Conservation (phyloP, 1,140 invertebrate species). For the Cotesia typhae region DNA sequence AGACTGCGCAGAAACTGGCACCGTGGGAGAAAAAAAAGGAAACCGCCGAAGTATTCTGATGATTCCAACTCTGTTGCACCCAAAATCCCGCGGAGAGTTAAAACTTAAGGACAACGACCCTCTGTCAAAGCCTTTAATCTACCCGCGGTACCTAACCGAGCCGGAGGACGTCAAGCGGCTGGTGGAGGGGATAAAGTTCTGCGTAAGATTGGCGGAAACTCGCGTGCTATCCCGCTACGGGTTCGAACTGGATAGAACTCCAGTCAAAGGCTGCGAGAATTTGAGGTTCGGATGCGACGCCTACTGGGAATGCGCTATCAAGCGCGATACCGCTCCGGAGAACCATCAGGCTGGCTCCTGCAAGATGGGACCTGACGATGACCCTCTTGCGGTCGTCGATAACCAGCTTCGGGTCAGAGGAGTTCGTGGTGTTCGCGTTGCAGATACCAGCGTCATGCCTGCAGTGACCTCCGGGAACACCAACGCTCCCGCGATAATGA, state of each 20-base stretch:
- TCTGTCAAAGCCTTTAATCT: slow-evolving; percentile 79
- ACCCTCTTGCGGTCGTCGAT: slow-evolving; percentile 77
- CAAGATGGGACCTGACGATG: slow-evolving; percentile 78
- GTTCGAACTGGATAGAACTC: slow-evolving; percentile 75
- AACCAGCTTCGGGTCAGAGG: slow-evolving; percentile 76
- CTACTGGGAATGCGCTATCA: slow-evolving; percentile 83
- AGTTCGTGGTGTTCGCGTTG: slow-evolving; percentile 75
- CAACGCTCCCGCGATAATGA: slow-evolving; percentile 84
- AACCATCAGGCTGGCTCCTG: slow-evolving; percentile 87
- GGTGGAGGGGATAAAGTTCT: slow-evolving; percentile 80
- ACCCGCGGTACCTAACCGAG: slow-evolving; percentile 83
- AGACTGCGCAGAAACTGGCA: slow-evolving; percentile 83
- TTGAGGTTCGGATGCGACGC: slow-evolving; percentile 77
- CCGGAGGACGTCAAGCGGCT: slow-evolving; percentile 78
- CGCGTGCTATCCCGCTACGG: slow-evolving; percentile 74
- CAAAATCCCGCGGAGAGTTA: slow-evolving; percentile 82
- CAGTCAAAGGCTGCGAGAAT: slow-evolving; percentile 76
- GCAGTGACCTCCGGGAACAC: slow-evolving; percentile 80
- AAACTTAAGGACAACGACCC: slow-evolving; percentile 81
- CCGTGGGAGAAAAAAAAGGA: slow-evolving; percentile 76
- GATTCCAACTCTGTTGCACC: slow-evolving; percentile 77
- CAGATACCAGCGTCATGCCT: slow-evolving; percentile 85
- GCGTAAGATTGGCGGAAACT: slow-evolving; percentile 73
- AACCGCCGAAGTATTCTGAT: slow-evolving; percentile 68
- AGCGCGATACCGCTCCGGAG: slow-evolving; percentile 79